Evolutionary conservation across 2,888 invertebrate genomes (phyloP).

Genomic region (Sceliomorpha sp.): DNA sequence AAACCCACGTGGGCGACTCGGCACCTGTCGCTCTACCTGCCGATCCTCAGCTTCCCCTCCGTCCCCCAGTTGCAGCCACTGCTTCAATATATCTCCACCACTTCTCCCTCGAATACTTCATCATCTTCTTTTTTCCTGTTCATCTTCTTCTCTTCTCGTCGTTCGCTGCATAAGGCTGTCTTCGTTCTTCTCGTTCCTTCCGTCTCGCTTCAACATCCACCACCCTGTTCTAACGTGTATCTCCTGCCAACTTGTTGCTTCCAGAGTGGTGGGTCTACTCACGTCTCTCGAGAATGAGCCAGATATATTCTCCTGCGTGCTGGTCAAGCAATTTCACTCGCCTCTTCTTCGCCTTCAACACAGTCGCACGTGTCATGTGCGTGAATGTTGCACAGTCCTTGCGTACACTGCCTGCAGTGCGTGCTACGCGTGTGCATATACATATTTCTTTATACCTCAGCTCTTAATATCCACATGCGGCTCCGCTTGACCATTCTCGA

Average conservation of each 20-base stretch:
- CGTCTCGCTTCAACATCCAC: constrained; percentile 36
- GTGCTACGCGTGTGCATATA: constrained; percentile 10
- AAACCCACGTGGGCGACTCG: constrained; percentile 63
- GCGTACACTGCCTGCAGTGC: constrained; percentile 1
- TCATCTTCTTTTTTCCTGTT: constrained; percentile 39
- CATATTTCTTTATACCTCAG: constrained; percentile 27
- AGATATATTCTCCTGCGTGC: constrained; percentile 47
- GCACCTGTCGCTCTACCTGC: constrained; percentile 61
- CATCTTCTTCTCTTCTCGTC: constrained; percentile 33
- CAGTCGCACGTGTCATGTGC: constrained; percentile 33
- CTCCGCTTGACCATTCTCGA: constrained; percentile 36
- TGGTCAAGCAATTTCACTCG: constrained; percentile 44
- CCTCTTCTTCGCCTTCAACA: constrained; percentile 25
- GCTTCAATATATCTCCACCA: constrained; percentile 17
- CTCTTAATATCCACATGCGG: constrained; percentile 32
- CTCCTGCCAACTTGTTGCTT: constrained; percentile 37
- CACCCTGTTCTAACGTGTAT: constrained; percentile 15
- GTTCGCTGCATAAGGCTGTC: constrained; percentile 30
- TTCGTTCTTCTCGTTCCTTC: constrained; percentile 16
- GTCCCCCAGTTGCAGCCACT: constrained; percentile 18
- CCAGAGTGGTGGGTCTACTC: constrained; percentile 33
- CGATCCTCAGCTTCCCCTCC: constrained; percentile 37
- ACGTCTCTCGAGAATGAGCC: constrained; percentile 38
- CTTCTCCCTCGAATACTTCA: constrained; percentile 25
- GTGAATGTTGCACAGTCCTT: constrained; percentile 21